Evolutionary conservation across 2,888 invertebrate species (phyloP), one percentile per base, ranked within the genome.

Genomic region (Dryobotodes eremita): DNA sequence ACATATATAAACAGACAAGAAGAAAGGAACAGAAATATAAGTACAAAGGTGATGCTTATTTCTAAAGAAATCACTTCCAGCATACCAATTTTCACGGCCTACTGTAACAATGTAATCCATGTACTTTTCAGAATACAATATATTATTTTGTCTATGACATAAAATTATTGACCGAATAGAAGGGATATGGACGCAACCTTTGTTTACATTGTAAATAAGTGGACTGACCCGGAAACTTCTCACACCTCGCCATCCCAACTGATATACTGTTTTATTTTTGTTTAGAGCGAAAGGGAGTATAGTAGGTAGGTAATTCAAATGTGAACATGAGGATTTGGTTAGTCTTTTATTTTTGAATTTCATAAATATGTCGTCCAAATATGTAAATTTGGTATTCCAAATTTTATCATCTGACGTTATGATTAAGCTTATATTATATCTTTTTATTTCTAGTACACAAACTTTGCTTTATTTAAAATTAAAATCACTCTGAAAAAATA

Each of bases 171-270:
- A 82, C 83, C 80, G 70, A 80, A 80, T 79, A 84, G 62, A 77
- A 74, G 31, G 73, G 69, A 66, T 74, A 55, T 26, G 50, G 53
- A 69, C 46, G 68, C 66, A 23, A 75, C 78, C 79, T 86, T 88
- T 89, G 88, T 90, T 84, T 88, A 86, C 88, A 79, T 83, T 84
- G 88, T 87, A 90, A 90, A 89, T 88, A 89, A 86, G 85, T 77
- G 84, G 83, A 87, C 82, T 87, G 91, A 91, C 85, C 88, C 86
- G 85, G 85, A 90, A 90, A 88, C 77, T 85, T 75, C 23, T 84
- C 76, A 77, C 75, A 77, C 87, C 74, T 88, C 26, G 6, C 68
- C 2, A n/a, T 55, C 55, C 61, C 48, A 48, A 46, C 42, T 55
- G 71, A 20, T 69, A 68, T 62, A 68, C 74, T 75, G 78, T 79